phyloP scores from a whole-genome alignment of 2,797 vertebrate species.

The Megaceryle alcyon region DNA sequence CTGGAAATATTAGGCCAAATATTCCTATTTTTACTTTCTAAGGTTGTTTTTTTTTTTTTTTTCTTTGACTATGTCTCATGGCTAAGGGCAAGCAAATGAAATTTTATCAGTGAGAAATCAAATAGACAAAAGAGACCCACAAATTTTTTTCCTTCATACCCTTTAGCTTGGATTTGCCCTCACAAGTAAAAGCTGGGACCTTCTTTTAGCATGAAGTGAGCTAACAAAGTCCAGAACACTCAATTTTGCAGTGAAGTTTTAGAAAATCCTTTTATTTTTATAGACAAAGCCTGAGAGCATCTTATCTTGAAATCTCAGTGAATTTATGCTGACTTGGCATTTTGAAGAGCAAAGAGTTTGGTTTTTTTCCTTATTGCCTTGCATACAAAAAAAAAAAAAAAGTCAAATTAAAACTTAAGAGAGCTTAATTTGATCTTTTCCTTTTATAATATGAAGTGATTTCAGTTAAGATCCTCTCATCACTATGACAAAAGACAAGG shows the following conservation, averaged over 20 bases:
- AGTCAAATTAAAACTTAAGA: neutral
- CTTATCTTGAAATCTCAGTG: neutral
- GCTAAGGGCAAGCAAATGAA: neutral
- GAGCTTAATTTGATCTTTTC: neutral
- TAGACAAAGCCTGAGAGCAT: neutral
- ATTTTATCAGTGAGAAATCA: neutral
- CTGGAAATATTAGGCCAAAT: neutral
- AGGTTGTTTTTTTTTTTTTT: neutral
- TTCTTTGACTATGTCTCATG: neutral
- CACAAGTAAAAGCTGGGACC: neutral
- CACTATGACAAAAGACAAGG: neutral
- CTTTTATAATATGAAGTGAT: neutral
- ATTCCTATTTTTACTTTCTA: neutral
- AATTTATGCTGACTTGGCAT: neutral
- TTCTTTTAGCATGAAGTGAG: neutral
- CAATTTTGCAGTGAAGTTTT: neutral
- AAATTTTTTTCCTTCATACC: neutral
- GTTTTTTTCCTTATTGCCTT: neutral
- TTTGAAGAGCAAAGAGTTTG: neutral
- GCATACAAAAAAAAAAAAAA: neutral
- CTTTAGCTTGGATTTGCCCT: neutral
- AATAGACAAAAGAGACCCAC: neutral
- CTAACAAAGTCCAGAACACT: neutral
- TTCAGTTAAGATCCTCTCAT: neutral
- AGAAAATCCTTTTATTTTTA: neutral